Evolutionary conservation across 2,888 invertebrate genomes (phyloP).

Genomic region (Cremastobaeus sp.): DNA sequence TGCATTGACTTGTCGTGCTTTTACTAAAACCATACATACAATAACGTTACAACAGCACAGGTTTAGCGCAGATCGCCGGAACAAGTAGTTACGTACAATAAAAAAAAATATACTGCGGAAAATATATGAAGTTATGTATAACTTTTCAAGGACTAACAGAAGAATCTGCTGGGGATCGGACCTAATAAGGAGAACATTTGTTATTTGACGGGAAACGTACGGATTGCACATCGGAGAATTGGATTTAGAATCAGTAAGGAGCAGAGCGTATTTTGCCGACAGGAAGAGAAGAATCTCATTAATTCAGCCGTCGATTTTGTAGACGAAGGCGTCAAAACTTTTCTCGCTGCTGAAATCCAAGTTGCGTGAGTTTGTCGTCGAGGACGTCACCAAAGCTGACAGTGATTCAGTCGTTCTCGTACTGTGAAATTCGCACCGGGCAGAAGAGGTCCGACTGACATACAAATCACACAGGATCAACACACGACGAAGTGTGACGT

Average conservation of each 20-base stretch:
- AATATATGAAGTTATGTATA: no score
- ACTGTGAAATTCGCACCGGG: constrained; percentile 47
- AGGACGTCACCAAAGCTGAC: constrained; percentile 56
- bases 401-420: constrained; percentile 54
- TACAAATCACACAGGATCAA: constrained; percentile 57
- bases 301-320: constrained; percentile 68
- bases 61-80: constrained; percentile 32
- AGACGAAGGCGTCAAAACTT: constrained; percentile 70
- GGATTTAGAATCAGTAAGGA: constrained; percentile 72
- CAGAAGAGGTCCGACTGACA: constrained; percentile 51
- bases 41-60: constrained; percentile 44
- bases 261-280: constrained; percentile 70
- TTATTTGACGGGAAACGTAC: constrained; percentile 63
- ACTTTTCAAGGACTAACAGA: no score
- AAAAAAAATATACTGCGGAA: no score
- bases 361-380: constrained; percentile 62
- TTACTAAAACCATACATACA: constrained; percentile 38
- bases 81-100: no score
- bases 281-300: constrained; percentile 74
- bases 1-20: constrained; percentile 43
- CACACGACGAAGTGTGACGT: constrained; percentile 52
- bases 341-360: constrained; percentile 66
- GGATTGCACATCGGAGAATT: constrained; percentile 72
- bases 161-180: no score
- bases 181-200: constrained; percentile 24